phyloP scores from a whole-genome alignment of 1,140 invertebrate genomes.

The Augochlora pura region DNA sequence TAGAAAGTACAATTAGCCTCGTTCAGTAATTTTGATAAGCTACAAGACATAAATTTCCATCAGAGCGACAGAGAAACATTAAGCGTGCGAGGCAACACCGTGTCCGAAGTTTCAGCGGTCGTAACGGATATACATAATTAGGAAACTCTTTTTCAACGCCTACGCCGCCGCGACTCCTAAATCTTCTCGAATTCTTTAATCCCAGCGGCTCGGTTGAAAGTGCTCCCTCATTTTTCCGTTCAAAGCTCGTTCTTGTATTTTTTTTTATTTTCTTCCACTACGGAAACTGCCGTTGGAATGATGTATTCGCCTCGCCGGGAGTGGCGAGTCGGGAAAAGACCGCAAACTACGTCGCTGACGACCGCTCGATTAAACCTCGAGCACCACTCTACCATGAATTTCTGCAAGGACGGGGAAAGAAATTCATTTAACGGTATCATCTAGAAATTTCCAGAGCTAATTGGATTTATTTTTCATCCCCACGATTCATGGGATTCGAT shows the following conservation, averaged over 20 bases:
- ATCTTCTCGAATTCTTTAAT: constrained; percentile 52
- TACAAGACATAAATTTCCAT: background rate
- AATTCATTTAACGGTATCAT: too few species aligned
- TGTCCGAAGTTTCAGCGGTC: constrained; percentile 15
- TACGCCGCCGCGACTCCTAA: constrained; percentile 38
- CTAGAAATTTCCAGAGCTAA: too few species aligned
- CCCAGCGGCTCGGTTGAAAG: constrained; percentile 31
- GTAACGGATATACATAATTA: constrained; percentile 45
- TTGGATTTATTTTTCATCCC: too few species aligned
- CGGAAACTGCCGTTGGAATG: background rate
- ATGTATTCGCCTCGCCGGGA: background rate
- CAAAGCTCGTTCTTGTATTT: background rate
- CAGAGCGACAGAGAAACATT: background rate
- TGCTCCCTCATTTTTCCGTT: background rate
- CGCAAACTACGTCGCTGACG: background rate
- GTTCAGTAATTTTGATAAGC: background rate
- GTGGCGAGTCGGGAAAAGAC: background rate
- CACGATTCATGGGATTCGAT: too few species aligned
- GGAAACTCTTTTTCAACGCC: constrained; percentile 41
- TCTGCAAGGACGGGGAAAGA: background rate
- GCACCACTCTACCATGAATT: background rate
- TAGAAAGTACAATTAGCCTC: background rate
- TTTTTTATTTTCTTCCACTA: constrained; percentile 14
- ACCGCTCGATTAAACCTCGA: constrained; percentile 7
- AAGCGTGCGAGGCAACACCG: background rate